Percentiles rank a stretch among this genome's conserved stretches.
Evolutionary conservation across 1,140 invertebrate species (phyloP).

Genomic region (Sitobion miscanthi): DNA sequence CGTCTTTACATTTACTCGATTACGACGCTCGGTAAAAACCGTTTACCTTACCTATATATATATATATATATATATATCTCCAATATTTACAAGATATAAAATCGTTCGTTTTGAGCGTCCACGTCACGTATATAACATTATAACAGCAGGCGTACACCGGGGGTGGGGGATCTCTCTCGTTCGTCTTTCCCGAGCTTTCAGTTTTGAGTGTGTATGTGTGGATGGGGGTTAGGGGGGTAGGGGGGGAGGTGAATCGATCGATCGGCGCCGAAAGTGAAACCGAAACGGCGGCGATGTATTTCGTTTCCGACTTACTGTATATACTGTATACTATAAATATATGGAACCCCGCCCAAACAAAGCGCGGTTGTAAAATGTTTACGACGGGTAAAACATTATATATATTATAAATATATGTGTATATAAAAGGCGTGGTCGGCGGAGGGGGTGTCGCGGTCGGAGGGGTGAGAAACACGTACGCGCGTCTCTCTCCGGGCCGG

Average conservation of each 20-base stretch:
- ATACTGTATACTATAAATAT: neutral
- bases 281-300: neutral
- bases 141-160: neutral
- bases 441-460: neutral
- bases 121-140: slow-evolving; percentile 23
- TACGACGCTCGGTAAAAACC: neutral
- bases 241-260: neutral
- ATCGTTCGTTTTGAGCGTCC: neutral
- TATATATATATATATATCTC: neutral
- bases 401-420: neutral
- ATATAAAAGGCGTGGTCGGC: neutral
- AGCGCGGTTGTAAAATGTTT: neutral
- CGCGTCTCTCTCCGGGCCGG: neutral
- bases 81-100: slow-evolving; percentile 7
- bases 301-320: neutral
- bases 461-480: neutral
- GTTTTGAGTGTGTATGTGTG: neutral
- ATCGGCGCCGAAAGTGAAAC: neutral
- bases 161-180: neutral
- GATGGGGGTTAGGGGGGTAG: no score
- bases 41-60: neutral
- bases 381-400: neutral
- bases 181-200: neutral
- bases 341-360: neutral
- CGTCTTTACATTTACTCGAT: slow-evolving; percentile 9